Conservation (phyloP, 2,113 vertebrate species). For the Formicarius rufipectus region DNA sequence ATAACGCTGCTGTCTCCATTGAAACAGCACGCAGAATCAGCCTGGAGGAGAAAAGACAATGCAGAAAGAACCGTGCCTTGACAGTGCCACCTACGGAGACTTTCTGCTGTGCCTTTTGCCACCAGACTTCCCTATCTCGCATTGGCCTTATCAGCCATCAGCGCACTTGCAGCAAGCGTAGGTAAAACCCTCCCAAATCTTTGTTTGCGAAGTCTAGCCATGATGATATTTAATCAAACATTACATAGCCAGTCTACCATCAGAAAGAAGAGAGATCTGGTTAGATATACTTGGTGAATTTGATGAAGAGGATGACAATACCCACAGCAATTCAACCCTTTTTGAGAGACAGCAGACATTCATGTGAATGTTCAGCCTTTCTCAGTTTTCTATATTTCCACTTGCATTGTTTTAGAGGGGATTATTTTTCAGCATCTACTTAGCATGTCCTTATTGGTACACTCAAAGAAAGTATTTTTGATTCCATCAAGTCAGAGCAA, state of each 20-base stretch:
- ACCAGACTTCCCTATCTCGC: too few relatives aligned
- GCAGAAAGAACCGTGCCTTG: too few relatives aligned
- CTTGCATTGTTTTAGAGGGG: background rate
- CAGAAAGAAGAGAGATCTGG: conserved; percentile 1
- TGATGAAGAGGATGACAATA: conserved; percentile 5
- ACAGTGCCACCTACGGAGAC: too few relatives aligned
- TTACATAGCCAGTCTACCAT: background rate
- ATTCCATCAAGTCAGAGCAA: background rate
- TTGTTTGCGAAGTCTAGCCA: too few relatives aligned
- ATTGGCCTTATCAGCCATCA: too few relatives aligned
- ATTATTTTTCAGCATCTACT: background rate
- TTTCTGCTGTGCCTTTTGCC: too few relatives aligned
- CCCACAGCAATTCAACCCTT: background rate
- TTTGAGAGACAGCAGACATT: background rate
- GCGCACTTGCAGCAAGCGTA: too few relatives aligned
- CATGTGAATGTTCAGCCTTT: background rate
- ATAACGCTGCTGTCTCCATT: too few relatives aligned
- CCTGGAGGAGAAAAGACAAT: too few relatives aligned
- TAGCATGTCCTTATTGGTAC: background rate
- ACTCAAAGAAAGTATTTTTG: background rate
- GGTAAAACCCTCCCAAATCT: too few relatives aligned
- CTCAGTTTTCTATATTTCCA: background rate
- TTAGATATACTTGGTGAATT: conserved; percentile 23
- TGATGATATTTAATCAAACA: conserved; percentile 10
- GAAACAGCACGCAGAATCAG: too few relatives aligned